A percentile compares a stretch with the other conserved stretches of the same genome.
Evolutionary conservation across 2,113 vertebrate genomes (phyloP).

Genomic region (Talpa occidentalis): DNA sequence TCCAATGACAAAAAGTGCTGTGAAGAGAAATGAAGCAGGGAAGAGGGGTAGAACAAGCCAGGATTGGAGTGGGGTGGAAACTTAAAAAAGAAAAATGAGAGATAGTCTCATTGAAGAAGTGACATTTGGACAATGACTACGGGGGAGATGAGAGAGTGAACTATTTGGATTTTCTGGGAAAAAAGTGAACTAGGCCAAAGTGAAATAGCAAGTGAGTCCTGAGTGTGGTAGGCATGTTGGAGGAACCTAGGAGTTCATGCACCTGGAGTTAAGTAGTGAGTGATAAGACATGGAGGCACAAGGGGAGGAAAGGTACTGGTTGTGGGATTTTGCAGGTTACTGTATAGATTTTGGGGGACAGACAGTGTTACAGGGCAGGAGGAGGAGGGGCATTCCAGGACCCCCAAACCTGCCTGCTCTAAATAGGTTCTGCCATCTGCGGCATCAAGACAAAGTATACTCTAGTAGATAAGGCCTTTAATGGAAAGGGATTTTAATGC

Average conservation of each 20-base stretch:
- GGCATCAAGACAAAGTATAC: too few species aligned
- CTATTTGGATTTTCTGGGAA: not conserved
- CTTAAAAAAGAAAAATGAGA: not conserved
- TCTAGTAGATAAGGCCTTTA: too few species aligned
- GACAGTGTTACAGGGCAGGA: not conserved
- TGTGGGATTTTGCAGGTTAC: not conserved
- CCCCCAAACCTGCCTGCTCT: too few species aligned
- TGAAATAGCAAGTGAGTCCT: slow-evolving; percentile 21
- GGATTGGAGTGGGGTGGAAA: not conserved
- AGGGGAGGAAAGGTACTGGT: not conserved
- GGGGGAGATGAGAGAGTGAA: not conserved
- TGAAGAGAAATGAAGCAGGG: not conserved
- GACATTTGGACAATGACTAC: not conserved
- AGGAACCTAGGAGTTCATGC: not conserved
- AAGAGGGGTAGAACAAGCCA: not conserved
- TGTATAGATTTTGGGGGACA: not conserved
- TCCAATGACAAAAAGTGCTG: not conserved
- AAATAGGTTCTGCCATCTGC: too few species aligned
- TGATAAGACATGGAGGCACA: not conserved
- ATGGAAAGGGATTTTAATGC: too few species aligned
- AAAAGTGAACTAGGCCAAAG: not conserved
- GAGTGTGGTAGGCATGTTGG: not conserved
- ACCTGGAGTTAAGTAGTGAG: not conserved
- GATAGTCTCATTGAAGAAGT: not conserved
- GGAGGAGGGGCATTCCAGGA: too few species aligned